phyloP scores from a whole-genome alignment of 1,140 invertebrate species.

The Drosophila nikananu region DNA sequence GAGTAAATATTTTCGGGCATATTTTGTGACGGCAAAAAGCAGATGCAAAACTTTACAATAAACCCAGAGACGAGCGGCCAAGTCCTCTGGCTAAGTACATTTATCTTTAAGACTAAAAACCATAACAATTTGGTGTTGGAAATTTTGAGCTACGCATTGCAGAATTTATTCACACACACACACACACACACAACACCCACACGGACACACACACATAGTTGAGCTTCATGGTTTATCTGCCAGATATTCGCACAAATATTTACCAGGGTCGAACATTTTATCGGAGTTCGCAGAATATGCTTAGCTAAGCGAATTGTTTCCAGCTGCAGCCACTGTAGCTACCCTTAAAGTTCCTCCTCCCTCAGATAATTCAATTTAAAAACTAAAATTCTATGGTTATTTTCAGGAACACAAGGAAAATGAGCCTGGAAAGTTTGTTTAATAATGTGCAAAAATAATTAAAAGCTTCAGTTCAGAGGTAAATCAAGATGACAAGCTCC shows the following conservation, averaged over 20 bases:
- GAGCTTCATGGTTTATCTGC: constrained; percentile 41
- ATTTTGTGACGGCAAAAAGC: constrained; percentile 50
- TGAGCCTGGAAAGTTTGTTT: background rate
- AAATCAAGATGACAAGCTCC: background rate
- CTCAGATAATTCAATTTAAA: constrained; percentile 27
- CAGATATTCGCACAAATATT: constrained; percentile 77
- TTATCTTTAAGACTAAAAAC: constrained; percentile 64
- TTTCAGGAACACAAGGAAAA: background rate
- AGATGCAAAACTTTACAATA: constrained; percentile 33
- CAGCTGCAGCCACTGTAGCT: constrained; percentile 2
- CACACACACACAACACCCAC: constrained; percentile 33
- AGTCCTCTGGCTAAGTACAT: constrained; percentile 45
- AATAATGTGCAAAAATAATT: constrained; percentile 12
- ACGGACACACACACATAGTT: constrained; percentile 33
- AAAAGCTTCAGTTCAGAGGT: background rate
- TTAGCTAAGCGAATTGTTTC: constrained; percentile 35
- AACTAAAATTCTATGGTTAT: constrained; percentile 4
- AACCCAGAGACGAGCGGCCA: constrained; percentile 1
- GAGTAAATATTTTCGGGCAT: constrained; percentile 81
- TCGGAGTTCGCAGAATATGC: constrained; percentile 62
- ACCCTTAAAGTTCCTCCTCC: constrained; percentile 5
- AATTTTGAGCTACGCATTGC: constrained; percentile 78
- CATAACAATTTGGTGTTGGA: constrained; percentile 78
- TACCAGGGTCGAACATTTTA: constrained; percentile 60
- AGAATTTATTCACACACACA: constrained; percentile 53